A percentile compares a stretch with the other conserved stretches of the same genome.
Evolutionary conservation across 2,797 vertebrate genomes (phyloP).

Genomic region (Onychomys arenicola): DNA sequence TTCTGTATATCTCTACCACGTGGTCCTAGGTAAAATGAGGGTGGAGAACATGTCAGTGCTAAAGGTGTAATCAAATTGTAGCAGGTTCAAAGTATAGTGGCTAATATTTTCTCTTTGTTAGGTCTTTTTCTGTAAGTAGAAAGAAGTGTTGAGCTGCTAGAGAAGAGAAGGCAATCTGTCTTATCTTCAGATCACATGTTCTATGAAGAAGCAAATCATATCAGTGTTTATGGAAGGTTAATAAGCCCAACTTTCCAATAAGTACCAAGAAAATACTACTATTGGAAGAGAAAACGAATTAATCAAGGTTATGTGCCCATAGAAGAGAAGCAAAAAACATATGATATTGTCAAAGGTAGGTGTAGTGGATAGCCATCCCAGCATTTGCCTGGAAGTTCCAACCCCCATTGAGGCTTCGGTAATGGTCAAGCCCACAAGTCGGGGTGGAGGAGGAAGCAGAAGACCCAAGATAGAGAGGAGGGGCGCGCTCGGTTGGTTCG

Average conservation of each 20-base stretch:
- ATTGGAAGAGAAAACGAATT: background rate
- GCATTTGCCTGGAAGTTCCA: too few relatives aligned
- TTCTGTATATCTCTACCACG: background rate
- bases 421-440: too few relatives aligned
- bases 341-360: background rate
- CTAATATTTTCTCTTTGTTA: background rate
- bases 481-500: too few relatives aligned
- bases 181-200: background rate
- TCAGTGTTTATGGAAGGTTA: background rate
- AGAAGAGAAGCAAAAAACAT: background rate
- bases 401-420: too few relatives aligned
- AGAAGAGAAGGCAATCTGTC: background rate
- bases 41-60: background rate
- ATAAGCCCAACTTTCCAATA: background rate
- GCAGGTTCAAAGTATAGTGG: background rate
- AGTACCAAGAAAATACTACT: background rate
- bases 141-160: background rate
- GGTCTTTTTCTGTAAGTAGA: background rate
- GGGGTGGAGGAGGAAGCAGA: too few relatives aligned
- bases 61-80: background rate
- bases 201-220: background rate
- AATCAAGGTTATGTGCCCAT: background rate
- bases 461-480: too few relatives aligned
- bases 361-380: too few relatives aligned
- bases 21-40: background rate